phyloP scores from a whole-genome alignment of 2,888 invertebrate genomes.

The Standfussiana lucernea region DNA sequence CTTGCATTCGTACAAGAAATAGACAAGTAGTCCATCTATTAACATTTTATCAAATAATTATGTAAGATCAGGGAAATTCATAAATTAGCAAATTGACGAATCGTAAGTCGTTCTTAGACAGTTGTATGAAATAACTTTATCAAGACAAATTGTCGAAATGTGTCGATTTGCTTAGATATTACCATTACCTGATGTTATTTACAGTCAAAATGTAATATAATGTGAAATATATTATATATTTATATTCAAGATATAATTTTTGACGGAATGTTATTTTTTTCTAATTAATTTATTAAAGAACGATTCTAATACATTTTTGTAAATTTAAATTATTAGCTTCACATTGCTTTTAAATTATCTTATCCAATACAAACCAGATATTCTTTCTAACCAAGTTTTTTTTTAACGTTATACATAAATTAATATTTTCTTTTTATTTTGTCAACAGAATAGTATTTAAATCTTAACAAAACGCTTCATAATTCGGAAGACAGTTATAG shows the following conservation, averaged over 20 bases:
- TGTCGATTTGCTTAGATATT: background rate
- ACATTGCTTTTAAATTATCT: conserved; percentile 45
- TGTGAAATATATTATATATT: conserved; percentile 14
- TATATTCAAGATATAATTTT: conserved; percentile 8
- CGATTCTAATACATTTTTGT: conserved; percentile 33
- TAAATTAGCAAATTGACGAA: background rate
- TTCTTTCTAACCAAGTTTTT: conserved; percentile 4
- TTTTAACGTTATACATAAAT: conserved; percentile 8
- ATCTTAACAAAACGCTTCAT: conserved; percentile 27
- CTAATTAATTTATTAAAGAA: conserved; percentile 9
- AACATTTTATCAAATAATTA: conserved; percentile 29
- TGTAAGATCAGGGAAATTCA: background rate
- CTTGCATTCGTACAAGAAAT: conserved; percentile 65
- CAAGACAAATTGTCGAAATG: background rate
- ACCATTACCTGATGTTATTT: background rate
- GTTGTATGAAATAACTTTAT: background rate
- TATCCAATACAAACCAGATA: conserved; percentile 8
- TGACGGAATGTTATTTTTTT: conserved; percentile 38
- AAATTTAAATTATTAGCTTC: conserved; percentile 52
- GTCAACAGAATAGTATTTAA: conserved; percentile 25
- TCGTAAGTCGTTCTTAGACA: background rate
- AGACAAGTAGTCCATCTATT: conserved; percentile 63
- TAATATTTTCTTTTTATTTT: conserved; percentile 11
- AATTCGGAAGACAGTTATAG: conserved; percentile 59
- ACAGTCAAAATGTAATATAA: conserved; percentile 10